Conservation (phyloP, 2,888 invertebrate genomes). For the Chrysopilus asiliformis region DNA sequence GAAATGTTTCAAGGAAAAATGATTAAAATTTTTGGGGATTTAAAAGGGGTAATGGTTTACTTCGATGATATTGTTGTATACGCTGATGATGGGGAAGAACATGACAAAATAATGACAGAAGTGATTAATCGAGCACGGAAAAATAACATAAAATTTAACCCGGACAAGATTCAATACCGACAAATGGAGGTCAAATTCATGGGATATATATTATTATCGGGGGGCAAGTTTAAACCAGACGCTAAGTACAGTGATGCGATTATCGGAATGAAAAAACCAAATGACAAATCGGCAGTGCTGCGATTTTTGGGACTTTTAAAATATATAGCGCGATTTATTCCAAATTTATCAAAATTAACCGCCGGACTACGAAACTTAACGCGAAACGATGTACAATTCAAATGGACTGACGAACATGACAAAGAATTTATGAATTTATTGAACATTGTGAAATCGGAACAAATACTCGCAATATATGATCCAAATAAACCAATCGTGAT, state of each 20-base stretch:
- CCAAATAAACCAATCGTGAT: constrained; percentile 18
- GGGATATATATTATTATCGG: constrained; percentile 20
- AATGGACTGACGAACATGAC: constrained; percentile 11
- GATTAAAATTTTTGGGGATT: constrained; percentile 23
- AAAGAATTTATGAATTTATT: constrained; percentile 3
- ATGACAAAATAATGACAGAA: constrained; percentile 12
- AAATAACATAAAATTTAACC: constrained; percentile 17
- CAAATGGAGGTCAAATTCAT: constrained; percentile 17
- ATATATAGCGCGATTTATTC: constrained; percentile 17
- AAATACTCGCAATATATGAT: constrained; percentile 11
- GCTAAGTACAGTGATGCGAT: too few species aligned
- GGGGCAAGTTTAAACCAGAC: too few species aligned
- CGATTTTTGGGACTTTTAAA: constrained; percentile 14
- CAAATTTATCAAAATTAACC: constrained; percentile 14
- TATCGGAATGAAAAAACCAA: too few species aligned
- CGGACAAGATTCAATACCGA: constrained; percentile 19
- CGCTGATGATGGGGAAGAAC: constrained; percentile 13
- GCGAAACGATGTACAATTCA: constrained; percentile 11
- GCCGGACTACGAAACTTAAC: too few species aligned
- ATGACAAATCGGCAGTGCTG: constrained; percentile 15
- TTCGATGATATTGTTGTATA: constrained; percentile 25
- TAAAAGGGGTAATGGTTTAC: constrained; percentile 23
- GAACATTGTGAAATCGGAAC: constrained; percentile 4
- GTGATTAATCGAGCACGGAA: constrained; percentile 13
- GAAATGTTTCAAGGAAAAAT: constrained; percentile 22